Percentiles rank a stretch among this genome's conserved stretches.
These are phyloP conservation scores for Hirundo rustica DNA, from an alignment of 2,797 vertebrate genomes.

Conservation along the genomic window DNA sequence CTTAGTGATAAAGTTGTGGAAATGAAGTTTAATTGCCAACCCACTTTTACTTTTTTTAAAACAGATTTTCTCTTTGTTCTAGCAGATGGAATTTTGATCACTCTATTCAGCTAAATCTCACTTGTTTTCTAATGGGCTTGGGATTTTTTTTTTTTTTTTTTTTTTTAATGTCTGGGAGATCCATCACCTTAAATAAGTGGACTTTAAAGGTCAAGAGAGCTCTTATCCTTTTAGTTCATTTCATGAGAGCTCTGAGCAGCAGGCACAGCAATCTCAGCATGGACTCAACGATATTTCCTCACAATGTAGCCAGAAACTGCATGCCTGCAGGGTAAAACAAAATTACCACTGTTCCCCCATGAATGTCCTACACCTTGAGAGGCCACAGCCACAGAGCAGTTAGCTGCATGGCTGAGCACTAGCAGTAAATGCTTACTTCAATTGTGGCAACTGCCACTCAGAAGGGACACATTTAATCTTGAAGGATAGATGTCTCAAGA, in stretches of 20 bases:
- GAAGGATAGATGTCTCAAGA: conserved; percentile 73
- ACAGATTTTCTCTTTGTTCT: conserved; percentile 4
- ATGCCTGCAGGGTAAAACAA: conserved; percentile 80
- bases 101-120: background rate
- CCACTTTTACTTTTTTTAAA: background rate
- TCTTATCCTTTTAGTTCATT: conserved; percentile 57
- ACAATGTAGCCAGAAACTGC: conserved; percentile 66
- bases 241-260: conserved; percentile 59
- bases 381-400: conserved; percentile 76
- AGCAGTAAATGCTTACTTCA: conserved; percentile 77
- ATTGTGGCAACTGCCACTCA: conserved; percentile 76
- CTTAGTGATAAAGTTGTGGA: background rate
- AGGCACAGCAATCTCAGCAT: conserved; percentile 62
- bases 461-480: conserved; percentile 73
- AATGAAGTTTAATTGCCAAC: background rate
- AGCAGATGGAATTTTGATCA: background rate
- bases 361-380: conserved; percentile 79
- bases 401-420: conserved; percentile 82
- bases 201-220: conserved; percentile 69
- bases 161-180: conserved; percentile 39
- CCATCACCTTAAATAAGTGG: conserved; percentile 50
- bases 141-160: background rate
- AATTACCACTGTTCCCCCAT: conserved; percentile 79
- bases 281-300: conserved; percentile 66
- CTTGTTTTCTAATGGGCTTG: conserved; percentile 18